phyloP scores from a whole-genome alignment of 1,140 invertebrate genomes.

The Parapsyche elsis region DNA sequence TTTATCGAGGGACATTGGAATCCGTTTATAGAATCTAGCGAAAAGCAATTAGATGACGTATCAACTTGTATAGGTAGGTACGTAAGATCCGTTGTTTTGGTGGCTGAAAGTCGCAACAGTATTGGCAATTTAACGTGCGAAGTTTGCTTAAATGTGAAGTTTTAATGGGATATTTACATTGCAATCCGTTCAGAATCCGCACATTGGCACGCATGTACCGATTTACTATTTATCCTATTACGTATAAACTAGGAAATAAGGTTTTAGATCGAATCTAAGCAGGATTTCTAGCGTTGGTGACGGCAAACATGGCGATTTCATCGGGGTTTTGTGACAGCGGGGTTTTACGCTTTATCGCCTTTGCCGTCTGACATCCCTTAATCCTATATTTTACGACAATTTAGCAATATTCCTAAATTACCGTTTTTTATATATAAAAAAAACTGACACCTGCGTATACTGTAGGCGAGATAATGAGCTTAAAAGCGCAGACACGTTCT shows the following conservation, averaged over 20 bases:
- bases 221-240: constrained; percentile 4
- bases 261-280: neutral
- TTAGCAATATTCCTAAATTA: constrained; percentile 2
- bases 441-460: neutral
- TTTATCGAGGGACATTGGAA: neutral
- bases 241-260: neutral
- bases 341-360: neutral
- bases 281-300: neutral
- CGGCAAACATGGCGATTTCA: constrained; percentile 7
- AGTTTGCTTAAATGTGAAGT: constrained; percentile 14
- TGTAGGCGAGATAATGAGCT: neutral
- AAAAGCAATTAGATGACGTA: neutral
- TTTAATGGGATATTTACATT: constrained; percentile 24
- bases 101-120: neutral
- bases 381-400: constrained; percentile 3
- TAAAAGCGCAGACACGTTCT: neutral
- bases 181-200: constrained; percentile 4
- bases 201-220: neutral
- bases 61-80: neutral
- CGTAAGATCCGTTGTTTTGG: neutral
- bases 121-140: neutral
- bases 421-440: neutral
- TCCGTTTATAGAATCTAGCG: neutral
- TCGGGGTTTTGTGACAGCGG: neutral
- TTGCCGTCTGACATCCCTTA: neutral